phyloP scores from a whole-genome alignment of 2,888 invertebrate species.

The Lydus trimaculatus region DNA sequence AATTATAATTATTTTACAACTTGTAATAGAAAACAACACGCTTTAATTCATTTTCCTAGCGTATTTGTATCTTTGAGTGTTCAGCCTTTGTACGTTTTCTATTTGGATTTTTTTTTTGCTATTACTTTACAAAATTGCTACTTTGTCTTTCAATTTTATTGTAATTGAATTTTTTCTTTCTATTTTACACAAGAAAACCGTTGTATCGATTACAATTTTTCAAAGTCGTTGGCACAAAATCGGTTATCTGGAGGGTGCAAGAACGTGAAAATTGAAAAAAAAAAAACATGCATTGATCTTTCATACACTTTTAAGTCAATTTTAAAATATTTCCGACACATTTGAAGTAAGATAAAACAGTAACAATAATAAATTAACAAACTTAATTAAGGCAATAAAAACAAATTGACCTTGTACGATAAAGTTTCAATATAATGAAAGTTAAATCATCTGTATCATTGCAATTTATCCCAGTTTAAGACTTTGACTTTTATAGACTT shows the following conservation, averaged over 20 bases:
- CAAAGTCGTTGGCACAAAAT: too few relatives aligned
- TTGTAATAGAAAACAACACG: neutral
- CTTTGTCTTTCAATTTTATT: neutral
- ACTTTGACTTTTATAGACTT: slow-evolving; percentile 6
- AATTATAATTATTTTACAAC: neutral
- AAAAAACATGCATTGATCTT: too few relatives aligned
- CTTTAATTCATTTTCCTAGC: neutral
- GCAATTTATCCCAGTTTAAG: slow-evolving; percentile 11
- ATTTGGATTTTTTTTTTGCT: neutral
- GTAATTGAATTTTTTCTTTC: neutral
- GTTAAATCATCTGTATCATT: slow-evolving; percentile 20
- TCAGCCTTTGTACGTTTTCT: too few relatives aligned
- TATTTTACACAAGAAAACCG: too few relatives aligned
- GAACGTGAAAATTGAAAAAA: neutral
- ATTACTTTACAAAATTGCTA: neutral
- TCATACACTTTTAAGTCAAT: too few relatives aligned
- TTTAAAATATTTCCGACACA: too few relatives aligned
- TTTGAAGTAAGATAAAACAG: too few relatives aligned
- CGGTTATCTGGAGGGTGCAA: neutral
- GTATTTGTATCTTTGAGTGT: too few relatives aligned
- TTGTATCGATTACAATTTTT: too few relatives aligned
- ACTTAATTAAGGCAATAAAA: slow-evolving; percentile 1
- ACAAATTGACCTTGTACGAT: slow-evolving; percentile 9
- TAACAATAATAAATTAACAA: neutral
- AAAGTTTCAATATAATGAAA: slow-evolving; percentile 13